Evolutionary conservation across 2,888 invertebrate genomes (phyloP).

Genomic region (Eumerus sabulonum): DNA sequence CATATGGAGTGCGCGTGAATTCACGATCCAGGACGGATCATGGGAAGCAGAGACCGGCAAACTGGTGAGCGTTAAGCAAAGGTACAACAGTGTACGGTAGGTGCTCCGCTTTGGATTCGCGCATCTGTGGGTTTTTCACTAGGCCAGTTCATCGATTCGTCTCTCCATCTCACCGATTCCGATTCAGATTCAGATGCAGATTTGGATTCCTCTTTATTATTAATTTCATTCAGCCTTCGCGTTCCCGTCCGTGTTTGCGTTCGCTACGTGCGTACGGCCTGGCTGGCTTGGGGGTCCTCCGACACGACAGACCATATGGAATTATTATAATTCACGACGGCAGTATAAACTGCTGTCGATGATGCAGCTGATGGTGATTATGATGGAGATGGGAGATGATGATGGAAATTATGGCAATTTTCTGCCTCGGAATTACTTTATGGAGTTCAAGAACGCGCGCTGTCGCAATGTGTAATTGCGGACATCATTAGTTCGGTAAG

Average conservation of each 20-base stretch:
- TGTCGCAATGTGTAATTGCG: slow-evolving; percentile 67
- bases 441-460: slow-evolving; percentile 62
- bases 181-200: slow-evolving; percentile 55
- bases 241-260: neutral
- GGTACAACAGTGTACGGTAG: neutral
- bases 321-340: slow-evolving; percentile 68
- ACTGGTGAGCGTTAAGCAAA: neutral
- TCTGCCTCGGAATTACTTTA: slow-evolving; percentile 65
- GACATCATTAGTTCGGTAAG: slow-evolving; percentile 57
- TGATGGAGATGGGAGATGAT: slow-evolving; percentile 67
- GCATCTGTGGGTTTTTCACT: slow-evolving; percentile 52
- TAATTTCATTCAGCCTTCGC: slow-evolving; percentile 66
- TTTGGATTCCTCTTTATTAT: slow-evolving; percentile 58
- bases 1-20: slow-evolving; percentile 14
- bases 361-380: slow-evolving; percentile 68
- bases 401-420: slow-evolving; percentile 69
- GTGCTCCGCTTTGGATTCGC: slow-evolving; percentile 55
- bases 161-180: neutral
- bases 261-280: slow-evolving; percentile 45
- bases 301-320: slow-evolving; percentile 60
- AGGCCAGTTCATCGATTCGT: slow-evolving; percentile 25
- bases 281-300: slow-evolving; percentile 35
- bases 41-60: slow-evolving; percentile 34
- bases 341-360: slow-evolving; percentile 66
- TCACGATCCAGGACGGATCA: slow-evolving; percentile 33